Conservation (phyloP, 1,140 invertebrate genomes). For the Coenobita brevimanus region DNA sequence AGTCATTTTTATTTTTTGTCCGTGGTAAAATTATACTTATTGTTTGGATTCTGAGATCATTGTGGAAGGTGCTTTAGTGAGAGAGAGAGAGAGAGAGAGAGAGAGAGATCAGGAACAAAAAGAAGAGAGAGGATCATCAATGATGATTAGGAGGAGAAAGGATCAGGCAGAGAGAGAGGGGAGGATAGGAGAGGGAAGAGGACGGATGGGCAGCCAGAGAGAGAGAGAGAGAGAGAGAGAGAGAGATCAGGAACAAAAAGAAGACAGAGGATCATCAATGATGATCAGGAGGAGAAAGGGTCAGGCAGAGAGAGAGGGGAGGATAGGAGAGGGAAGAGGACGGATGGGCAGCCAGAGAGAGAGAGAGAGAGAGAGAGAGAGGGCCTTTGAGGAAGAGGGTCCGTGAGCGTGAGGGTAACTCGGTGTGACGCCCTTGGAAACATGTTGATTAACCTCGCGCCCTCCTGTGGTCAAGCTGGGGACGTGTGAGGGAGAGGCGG, state of each 20-base stretch:
- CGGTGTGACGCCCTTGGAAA: slow-evolving; percentile 33
- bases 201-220: no score
- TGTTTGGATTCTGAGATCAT: no score
- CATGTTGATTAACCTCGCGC: slow-evolving; percentile 44
- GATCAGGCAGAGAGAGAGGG: no score
- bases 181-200: no score
- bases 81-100: not conserved
- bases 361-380: not conserved
- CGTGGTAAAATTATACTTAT: no score
- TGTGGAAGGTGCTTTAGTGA: not conserved
- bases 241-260: no score
- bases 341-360: not conserved
- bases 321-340: not conserved
- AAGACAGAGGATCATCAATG: no score
- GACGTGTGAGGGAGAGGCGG: not conserved
- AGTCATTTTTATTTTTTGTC: no score
- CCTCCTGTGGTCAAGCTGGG: slow-evolving; percentile 34
- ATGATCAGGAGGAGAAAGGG: not conserved
- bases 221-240: no score
- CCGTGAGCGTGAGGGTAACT: slow-evolving; percentile 35
- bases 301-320: not conserved
- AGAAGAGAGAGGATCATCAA: no score
- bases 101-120: no score
- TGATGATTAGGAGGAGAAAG: no score
- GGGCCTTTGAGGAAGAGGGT: slow-evolving; percentile 18